Percentiles rank a stretch among this genome's conserved stretches.
Evolutionary conservation across 2,888 invertebrate species (phyloP).

Genomic region (Pheosia tremula): DNA sequence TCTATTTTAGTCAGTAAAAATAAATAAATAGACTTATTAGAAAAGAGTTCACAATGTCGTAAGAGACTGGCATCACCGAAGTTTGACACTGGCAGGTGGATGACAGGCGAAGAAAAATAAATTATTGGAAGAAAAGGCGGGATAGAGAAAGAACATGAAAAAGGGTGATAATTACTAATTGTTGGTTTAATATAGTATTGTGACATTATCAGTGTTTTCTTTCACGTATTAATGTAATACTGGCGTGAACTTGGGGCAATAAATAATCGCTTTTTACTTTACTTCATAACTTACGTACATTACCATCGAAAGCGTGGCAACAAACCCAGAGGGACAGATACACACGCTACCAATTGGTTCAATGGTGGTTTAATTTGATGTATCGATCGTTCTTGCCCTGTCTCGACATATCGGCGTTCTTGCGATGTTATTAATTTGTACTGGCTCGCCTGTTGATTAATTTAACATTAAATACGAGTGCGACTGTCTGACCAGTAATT

Average conservation of each 20-base stretch:
- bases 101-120: too few species aligned
- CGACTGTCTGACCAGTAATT: background rate
- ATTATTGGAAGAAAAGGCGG: too few species aligned
- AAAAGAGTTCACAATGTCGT: too few species aligned
- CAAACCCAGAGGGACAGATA: constrained; percentile 36
- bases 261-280: constrained; percentile 18
- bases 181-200: too few species aligned
- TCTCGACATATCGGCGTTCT: constrained; percentile 28
- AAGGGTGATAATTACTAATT: too few species aligned
- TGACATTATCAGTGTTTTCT: too few species aligned
- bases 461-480: constrained; percentile 4
- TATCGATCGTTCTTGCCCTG: constrained; percentile 51
- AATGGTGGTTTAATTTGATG: constrained; percentile 69
- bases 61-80: too few species aligned
- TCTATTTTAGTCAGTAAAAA: too few species aligned
- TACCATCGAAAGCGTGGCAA: constrained; percentile 24
- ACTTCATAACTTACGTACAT: constrained; percentile 26
- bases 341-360: constrained; percentile 59
- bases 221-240: too few species aligned
- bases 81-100: too few species aligned
- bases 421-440: constrained; percentile 16
- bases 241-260: constrained; percentile 16
- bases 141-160: too few species aligned
- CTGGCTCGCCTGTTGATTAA: constrained; percentile 12
- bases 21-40: too few species aligned